Evolutionary conservation across 92 coral and sea anemone genomes (phyloP).

Genomic region (Micromussa lordhowensis): DNA sequence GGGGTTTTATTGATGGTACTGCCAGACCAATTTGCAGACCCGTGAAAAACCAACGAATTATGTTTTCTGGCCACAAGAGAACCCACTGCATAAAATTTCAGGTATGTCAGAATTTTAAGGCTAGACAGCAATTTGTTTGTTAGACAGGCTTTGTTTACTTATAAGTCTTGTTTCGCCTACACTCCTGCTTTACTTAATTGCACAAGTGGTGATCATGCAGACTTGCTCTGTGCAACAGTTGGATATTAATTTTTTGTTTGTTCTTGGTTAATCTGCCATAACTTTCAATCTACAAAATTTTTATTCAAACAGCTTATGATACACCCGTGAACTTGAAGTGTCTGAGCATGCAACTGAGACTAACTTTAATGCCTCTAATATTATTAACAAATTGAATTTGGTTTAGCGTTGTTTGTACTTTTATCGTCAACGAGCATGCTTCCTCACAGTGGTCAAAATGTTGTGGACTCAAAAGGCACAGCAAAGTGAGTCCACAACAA

Average conservation of each 20-base stretch:
- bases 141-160: constrained; percentile 2
- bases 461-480: no score
- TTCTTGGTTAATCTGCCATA: constrained; percentile 15
- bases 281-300: constrained; percentile 2
- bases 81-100: constrained; percentile 5
- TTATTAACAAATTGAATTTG: background rate
- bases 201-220: constrained; percentile 12
- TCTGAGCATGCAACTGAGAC: constrained; percentile 24
- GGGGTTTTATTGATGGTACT: constrained; percentile 10
- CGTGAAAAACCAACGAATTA: constrained; percentile 14
- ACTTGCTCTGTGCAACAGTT: constrained; percentile 4
- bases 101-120: constrained; percentile 31
- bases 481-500: no score
- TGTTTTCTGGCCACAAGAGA: constrained; percentile 17
- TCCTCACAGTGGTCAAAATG: no score
- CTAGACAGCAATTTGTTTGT: constrained; percentile 16
- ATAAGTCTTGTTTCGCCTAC: background rate
- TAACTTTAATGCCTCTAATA: background rate
- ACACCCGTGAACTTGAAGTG: constrained; percentile 24
- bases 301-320: background rate
- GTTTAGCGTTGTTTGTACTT: background rate
- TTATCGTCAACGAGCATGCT: background rate
- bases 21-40: constrained; percentile 26
- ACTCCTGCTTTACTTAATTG: background rate
- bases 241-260: no score